Evolutionary conservation across 2,888 invertebrate genomes (phyloP), one percentile per base, ranked within the genome.

Genomic region (Physocephala rufipes): DNA sequence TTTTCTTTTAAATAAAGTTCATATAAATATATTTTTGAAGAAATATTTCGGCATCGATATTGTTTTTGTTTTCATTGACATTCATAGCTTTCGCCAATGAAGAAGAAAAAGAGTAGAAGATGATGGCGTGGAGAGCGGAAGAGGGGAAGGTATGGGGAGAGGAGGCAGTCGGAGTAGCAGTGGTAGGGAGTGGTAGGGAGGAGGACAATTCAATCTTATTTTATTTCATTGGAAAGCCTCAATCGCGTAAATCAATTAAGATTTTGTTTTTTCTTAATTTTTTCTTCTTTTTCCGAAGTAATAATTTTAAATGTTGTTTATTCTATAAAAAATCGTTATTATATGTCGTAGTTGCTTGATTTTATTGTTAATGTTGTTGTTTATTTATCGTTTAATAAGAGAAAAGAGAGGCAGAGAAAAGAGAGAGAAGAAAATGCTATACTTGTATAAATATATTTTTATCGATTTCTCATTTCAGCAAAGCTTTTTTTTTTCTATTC

Each of bases 161-260:
- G 36, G 36, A 36, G 9, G 36, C 4, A 36, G 36, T 36, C 4
- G 36, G 9, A 36, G 36, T 36, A 36, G 9, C 4, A 36, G 36
- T 4, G 9, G 36, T 4, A 36, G 36, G 4, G 36, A 36, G 9
- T 36, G 5, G 4, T 36, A 7, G n/a, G n/a, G n/a, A n/a, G n/a
- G n/a, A n/a, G n/a, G n/a, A 7, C 36, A 36, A 36, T 36, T 36
- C 36, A 9, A 36, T 36, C 9, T 36, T 9, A 36, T 36, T 36
- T 36, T 36, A 36, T 36, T 36, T 36, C 36, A 36, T 36, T 36
- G 36, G 9, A 36, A 49, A 49, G 21, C 9, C 53, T 21, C 24
- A 19, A 53, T 53, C 53, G 53, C 26, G 28, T 61, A 61, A 15
- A 64, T 64, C 63, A 64, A 24, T 64, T 64, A 64, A 49, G 26